Base-by-base conservation (phyloP, 2,888 invertebrate genomes). In the Apoda limacodes region DNA sequence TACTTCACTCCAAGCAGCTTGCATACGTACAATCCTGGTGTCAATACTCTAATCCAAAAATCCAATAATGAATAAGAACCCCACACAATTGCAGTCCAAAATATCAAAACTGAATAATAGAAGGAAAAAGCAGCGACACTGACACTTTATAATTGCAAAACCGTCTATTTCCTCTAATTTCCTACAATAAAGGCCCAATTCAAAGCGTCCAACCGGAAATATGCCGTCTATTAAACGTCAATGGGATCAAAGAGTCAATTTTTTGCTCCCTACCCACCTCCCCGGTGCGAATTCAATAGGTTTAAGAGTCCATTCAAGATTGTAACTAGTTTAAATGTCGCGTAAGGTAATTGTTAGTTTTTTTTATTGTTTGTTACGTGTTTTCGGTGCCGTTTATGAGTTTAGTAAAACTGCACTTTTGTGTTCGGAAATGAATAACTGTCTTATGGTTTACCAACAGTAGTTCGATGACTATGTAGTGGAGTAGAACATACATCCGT, bases 171-270 rank as follows among this genome's bases (percentile, higher is more conserved):
- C 20, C 27, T 22, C 22, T 28, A 26, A 24, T 27, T 15, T 17
- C 17, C 5, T 17, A 17, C 17, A 17, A 17, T 17, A 17, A 17
- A 5, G 17, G 7, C 17, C 5, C 17, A 28, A 35, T 30, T 53
- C 55, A 57, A 58, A 35, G 58, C 54, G 41, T 9, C 46, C 49
- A 52, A 53, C 58, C 60, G 60, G 60, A 60, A 54, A 58, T 51
- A 47, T 48, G 46, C 38, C 44, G 44, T 46, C n/a, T 43, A 39
- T 39, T 43, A 40, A 37, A 44, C 39, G 35, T 46, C 45, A 46
- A 47, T 43, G 44, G 44, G 34, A 52, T 53, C 50, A 45, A 53
- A 45, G 39, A 51, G 51, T 46, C 48, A 43, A 21, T 45, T 52
- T 55, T 55, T 27, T 22, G 17, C 7, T 24, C 19, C 35, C 32